Evolutionary conservation across 2,797 vertebrate genomes (phyloP).

Genomic region (Dermochelys coriacea): DNA sequence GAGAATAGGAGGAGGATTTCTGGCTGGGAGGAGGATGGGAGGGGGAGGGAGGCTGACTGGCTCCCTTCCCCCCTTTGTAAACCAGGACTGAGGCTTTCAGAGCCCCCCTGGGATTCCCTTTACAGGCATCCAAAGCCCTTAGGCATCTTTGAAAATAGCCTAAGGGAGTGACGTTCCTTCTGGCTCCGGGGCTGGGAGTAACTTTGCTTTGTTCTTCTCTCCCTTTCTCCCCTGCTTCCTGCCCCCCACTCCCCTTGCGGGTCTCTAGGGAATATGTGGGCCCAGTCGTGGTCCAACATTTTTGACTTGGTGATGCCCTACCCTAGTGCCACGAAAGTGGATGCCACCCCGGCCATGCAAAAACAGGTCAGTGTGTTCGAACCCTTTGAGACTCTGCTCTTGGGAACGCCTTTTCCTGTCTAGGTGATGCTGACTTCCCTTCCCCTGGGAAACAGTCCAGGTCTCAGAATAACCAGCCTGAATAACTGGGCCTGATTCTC

Average conservation of each 20-base stretch:
- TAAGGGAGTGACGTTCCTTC: neutral
- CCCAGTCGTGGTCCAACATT: constrained; percentile 96
- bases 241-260: neutral
- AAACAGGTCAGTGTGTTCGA: constrained; percentile 81
- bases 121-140: neutral
- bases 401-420: neutral
- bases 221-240: neutral
- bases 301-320: constrained; percentile 91
- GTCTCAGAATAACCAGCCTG: neutral
- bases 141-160: neutral
- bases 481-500: neutral
- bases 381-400: neutral
- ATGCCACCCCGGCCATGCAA: constrained; percentile 95
- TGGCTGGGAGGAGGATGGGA: neutral
- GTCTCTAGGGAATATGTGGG: constrained; percentile 97
- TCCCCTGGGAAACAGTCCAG: neutral
- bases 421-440: neutral
- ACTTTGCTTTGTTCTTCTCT: neutral
- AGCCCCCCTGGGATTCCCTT: neutral
- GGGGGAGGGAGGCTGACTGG: neutral
- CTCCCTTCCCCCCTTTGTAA: too few species aligned
- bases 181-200: neutral
- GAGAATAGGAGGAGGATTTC: neutral
- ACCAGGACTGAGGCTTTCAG: neutral
- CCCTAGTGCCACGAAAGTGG: constrained; percentile 89